A percentile compares a stretch with the other conserved stretches of the same genome.
Evolutionary conservation across 2,888 invertebrate species (phyloP).

Genomic region (Crioceris asparagi): DNA sequence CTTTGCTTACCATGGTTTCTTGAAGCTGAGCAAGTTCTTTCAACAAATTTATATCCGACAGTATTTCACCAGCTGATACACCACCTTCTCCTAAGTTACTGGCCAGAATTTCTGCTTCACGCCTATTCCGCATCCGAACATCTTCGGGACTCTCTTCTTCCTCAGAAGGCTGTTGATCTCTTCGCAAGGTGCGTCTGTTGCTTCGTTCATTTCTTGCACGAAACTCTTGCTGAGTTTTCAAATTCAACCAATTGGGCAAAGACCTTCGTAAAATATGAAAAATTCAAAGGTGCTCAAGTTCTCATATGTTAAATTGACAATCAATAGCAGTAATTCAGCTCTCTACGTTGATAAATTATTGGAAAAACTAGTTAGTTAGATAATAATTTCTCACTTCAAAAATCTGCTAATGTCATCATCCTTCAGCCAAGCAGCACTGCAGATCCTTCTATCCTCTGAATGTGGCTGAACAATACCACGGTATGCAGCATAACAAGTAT

Average conservation of each 20-base stretch:
- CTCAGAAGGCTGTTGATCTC: slow-evolving; percentile 42
- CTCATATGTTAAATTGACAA: no score
- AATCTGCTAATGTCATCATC: slow-evolving; percentile 92
- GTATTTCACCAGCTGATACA: slow-evolving; percentile 73
- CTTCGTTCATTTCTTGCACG: slow-evolving; percentile 35
- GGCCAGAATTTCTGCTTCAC: slow-evolving; percentile 88
- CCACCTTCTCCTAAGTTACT: slow-evolving; percentile 79
- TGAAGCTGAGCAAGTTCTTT: slow-evolving; percentile 80
- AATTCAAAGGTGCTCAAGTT: no score
- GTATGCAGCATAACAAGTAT: slow-evolving; percentile 64
- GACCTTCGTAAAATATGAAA: no score
- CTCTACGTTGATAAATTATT: no score
- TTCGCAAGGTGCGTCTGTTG: slow-evolving; percentile 26
- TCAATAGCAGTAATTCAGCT: no score
- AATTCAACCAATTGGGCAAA: slow-evolving; percentile 66
- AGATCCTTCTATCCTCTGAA: slow-evolving; percentile 65
- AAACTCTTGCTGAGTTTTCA: slow-evolving; percentile 43
- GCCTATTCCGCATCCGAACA: slow-evolving; percentile 64
- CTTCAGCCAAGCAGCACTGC: slow-evolving; percentile 81
- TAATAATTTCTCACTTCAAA: slow-evolving; percentile 66
- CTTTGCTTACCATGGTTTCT: slow-evolving; percentile 67
- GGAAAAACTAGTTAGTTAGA: no score
- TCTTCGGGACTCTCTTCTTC: slow-evolving; percentile 73
- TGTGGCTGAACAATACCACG: slow-evolving; percentile 67
- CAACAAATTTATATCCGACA: slow-evolving; percentile 72